Percentiles rank a stretch among this genome's conserved stretches.
Evolutionary conservation across 2,888 invertebrate species (phyloP).

Genomic region (Galerucella calmariensis): DNA sequence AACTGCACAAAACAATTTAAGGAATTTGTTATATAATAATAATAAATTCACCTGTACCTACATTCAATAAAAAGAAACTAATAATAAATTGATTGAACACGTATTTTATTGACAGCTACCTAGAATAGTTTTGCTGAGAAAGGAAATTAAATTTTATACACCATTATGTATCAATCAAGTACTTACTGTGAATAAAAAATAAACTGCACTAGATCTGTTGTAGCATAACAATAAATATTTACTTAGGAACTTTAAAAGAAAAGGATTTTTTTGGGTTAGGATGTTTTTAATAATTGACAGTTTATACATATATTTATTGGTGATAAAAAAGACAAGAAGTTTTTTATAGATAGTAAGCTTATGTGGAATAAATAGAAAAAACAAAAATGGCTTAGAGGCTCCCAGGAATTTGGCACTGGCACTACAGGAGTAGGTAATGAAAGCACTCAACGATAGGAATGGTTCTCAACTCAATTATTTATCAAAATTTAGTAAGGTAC

Average conservation of each 20-base stretch:
- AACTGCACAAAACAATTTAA: neutral
- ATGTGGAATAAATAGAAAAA: too few species aligned
- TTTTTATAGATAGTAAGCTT: too few species aligned
- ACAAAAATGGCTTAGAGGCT: too few species aligned
- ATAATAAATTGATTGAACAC: constrained; percentile 5
- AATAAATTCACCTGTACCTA: constrained; percentile 3
- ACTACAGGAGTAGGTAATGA: too few species aligned
- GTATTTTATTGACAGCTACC: constrained; percentile 2
- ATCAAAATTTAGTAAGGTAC: too few species aligned
- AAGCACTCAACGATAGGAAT: too few species aligned
- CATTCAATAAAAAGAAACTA: neutral
- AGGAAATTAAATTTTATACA: constrained; percentile 3
- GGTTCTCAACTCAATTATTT: too few species aligned
- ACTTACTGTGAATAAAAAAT: neutral
- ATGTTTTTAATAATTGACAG: too few species aligned
- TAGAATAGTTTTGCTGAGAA: neutral
- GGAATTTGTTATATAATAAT: neutral
- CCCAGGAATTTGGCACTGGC: too few species aligned
- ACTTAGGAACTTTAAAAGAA: neutral
- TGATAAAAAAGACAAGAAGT: too few species aligned
- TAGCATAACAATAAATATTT: neutral
- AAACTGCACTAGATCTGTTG: neutral
- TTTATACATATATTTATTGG: too few species aligned
- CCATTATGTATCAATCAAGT: neutral
- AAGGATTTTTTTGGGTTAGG: neutral